phyloP scores from a whole-genome alignment of 2,888 invertebrate species.

The Zaprionus bogoriensis region DNA sequence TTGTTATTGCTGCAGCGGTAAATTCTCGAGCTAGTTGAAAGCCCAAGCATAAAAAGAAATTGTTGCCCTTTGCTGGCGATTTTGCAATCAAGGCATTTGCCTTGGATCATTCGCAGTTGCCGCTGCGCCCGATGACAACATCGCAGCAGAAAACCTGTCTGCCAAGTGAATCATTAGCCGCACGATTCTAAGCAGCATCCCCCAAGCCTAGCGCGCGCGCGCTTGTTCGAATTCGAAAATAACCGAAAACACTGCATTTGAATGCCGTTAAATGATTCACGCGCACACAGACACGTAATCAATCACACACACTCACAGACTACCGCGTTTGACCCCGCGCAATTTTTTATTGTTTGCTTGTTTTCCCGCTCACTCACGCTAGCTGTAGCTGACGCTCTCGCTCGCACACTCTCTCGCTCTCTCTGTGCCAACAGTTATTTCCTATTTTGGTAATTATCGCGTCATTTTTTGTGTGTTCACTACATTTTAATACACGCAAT shows the following conservation, averaged over 20 bases:
- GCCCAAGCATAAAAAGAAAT: too few relatives aligned
- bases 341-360: slow-evolving; percentile 29
- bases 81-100: slow-evolving; percentile 43
- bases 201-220: background rate
- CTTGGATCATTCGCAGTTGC: slow-evolving; percentile 45
- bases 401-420: slow-evolving; percentile 2
- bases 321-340: slow-evolving; percentile 34
- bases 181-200: slow-evolving; percentile 32
- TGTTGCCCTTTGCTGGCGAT: too few relatives aligned
- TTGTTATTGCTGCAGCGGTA: slow-evolving; percentile 50
- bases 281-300: slow-evolving; percentile 1
- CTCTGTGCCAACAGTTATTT: slow-evolving; percentile 21
- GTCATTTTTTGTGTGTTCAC: slow-evolving; percentile 43
- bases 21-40: slow-evolving; percentile 69
- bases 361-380: slow-evolving; percentile 9
- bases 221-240: slow-evolving; percentile 27
- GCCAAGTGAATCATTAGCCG: slow-evolving; percentile 38
- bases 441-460: slow-evolving; percentile 71
- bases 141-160: slow-evolving; percentile 49
- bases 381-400: slow-evolving; percentile 3
- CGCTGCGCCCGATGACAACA: slow-evolving; percentile 39
- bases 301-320: background rate
- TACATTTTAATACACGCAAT: slow-evolving; percentile 18
- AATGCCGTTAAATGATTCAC: slow-evolving; percentile 42
- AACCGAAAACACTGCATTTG: slow-evolving; percentile 43